Base-by-base conservation (phyloP, 2,888 invertebrate genomes). In the Anaspis maculata region DNA sequence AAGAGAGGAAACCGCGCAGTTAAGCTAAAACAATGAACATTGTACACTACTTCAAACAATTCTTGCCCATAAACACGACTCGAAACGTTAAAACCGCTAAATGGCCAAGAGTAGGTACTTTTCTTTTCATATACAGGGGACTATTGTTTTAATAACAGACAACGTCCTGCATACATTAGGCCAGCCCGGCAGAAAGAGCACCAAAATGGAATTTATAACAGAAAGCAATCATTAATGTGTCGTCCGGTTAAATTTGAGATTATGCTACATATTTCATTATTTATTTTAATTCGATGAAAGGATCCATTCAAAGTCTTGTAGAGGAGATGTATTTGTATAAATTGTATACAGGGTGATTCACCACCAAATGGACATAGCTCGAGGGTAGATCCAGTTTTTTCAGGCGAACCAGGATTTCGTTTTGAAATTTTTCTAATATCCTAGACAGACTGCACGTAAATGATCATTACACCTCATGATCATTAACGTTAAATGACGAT, bases 21-120 rank as follows among this genome's bases (percentile, higher is more conserved):
- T 50, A 48, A 48, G 44, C 43, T 51, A 51, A 54, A 54, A 54
- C 54, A 53, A 54, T 53, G 52, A 46, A 43, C 46, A 47, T 45
- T 48, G 51, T 52, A 37, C 42, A 49, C 45, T 51, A 49, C 51
- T 49, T 48, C 46, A 51, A 52, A 51, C 54, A 52, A 50, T 51
- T 50, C 48, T 51, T 52, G 52, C 47, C 55, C 52, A 52, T 48
- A 57, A 51, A 54, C 49, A 48, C 40, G 38, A 48, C 44, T 47
- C 46, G 48, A 51, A 56, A 56, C 48, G 55, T 53, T 51, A 50
- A 54, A 56, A 54, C 56, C 48, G 48, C 49, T 44, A 57, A 57
- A 56, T 56, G 56, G 53, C 50, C 46, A 50, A 55, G 54, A 54
- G 51, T 52, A n/a, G n/a, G n/a, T n/a, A 47, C 48, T 48, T 52